These are phyloP conservation scores for Astreopora myriophthalma DNA, from an alignment of 64 coral and sea anemone species.

Conservation along the genomic window DNA sequence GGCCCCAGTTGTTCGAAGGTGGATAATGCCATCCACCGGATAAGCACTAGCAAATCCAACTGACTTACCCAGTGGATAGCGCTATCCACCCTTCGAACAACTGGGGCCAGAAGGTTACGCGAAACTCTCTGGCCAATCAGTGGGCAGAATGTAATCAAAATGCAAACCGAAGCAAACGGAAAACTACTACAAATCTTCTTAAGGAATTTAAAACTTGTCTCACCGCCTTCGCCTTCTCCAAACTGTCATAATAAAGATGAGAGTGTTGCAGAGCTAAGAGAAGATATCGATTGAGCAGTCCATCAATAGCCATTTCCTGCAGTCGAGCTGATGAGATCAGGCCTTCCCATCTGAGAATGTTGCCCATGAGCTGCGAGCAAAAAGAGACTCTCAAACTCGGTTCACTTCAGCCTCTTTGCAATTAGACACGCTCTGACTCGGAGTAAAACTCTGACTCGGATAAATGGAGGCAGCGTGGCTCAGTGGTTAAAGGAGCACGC, in stretches of 20 bases:
- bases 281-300: slow-evolving; percentile 87
- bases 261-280: slow-evolving; percentile 93
- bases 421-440: no score
- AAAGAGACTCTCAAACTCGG: neutral
- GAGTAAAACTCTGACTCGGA: no score
- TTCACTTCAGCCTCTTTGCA: no score
- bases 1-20: no score
- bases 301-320: slow-evolving; percentile 92
- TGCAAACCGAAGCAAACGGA: neutral
- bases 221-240: slow-evolving; percentile 89
- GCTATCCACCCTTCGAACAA: no score
- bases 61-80: no score
- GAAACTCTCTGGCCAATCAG: neutral
- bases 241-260: slow-evolving; percentile 81
- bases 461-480: no score
- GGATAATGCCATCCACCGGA: no score
- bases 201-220: no score
- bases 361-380: slow-evolving; percentile 75
- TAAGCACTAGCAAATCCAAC: no score
- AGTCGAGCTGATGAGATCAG: slow-evolving; percentile 76
- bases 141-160: neutral
- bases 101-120: neutral
- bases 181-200: neutral
- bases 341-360: slow-evolving; percentile 92
- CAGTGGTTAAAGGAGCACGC: no score